phyloP scores from a whole-genome alignment of 2,113 vertebrate genomes.

The Apteryx mantelli region DNA sequence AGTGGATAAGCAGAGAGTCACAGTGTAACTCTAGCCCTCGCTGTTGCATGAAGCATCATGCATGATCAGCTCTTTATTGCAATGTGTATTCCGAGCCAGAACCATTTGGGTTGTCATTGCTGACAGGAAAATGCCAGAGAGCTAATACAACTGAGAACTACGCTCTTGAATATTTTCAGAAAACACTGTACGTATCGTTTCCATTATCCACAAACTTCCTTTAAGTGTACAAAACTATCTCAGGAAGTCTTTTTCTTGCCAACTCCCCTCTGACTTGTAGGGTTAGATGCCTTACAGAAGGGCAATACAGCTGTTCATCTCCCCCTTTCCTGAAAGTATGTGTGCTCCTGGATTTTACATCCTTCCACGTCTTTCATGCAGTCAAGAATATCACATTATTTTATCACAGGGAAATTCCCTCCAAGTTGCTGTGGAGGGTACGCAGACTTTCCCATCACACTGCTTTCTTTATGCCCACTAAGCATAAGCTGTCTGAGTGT shows the following conservation, averaged over 20 bases:
- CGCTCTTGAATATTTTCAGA: fast-evolving
- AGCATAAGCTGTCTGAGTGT: too few relatives aligned
- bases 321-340: fast-evolving
- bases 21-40: background rate
- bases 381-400: background rate
- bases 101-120: background rate
- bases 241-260: fast-evolving
- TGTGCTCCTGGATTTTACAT: fast-evolving
- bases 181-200: fast-evolving
- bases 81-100: fast-evolving
- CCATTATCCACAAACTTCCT: too few relatives aligned
- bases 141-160: background rate
- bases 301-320: too few relatives aligned
- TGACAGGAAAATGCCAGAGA: background rate
- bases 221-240: background rate
- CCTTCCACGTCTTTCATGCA: background rate
- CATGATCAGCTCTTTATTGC: fast-evolving
- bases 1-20: fast-evolving
- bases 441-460: too few relatives aligned
- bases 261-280: background rate
- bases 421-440: too few relatives aligned
- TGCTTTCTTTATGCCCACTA: background rate
- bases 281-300: too few relatives aligned
- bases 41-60: background rate
- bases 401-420: background rate